Evolutionary conservation across 2,797 vertebrate genomes (phyloP).

Genomic region (Xiphophorus birchmanni): DNA sequence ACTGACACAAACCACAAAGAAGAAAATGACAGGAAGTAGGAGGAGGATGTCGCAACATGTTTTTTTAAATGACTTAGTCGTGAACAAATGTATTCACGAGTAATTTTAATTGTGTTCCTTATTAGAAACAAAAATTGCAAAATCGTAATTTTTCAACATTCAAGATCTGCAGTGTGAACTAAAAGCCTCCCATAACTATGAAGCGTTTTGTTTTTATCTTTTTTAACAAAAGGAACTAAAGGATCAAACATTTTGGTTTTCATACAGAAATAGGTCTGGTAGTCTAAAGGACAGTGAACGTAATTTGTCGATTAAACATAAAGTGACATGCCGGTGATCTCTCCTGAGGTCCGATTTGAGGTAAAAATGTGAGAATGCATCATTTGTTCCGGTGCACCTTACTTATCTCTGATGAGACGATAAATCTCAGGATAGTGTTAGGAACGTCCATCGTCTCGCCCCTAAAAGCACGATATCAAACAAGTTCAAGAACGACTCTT

Average conservation of each 20-base stretch:
- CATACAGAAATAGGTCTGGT: neutral
- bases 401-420: conserved; percentile 64
- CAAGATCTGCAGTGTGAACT: no score
- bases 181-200: no score
- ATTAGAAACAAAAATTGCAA: no score
- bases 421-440: conserved; percentile 82
- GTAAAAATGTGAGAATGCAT: conserved; percentile 8
- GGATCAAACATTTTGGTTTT: neutral
- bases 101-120: no score
- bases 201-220: no score
- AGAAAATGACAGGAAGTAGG: no score
- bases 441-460: conserved; percentile 86
- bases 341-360: conserved; percentile 43
- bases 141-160: no score
- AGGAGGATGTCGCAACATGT: no score
- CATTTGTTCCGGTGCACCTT: conserved; percentile 5
- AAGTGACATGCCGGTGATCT: neutral
- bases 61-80: no score
- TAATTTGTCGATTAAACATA: neutral
- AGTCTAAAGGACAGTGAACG: neutral
- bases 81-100: no score
- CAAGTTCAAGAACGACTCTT: conserved; percentile 81
- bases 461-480: conserved; percentile 88
- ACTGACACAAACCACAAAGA: no score
- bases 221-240: neutral